Conservation (phyloP, 2,113 vertebrate species). For the Mormyrus iriodes region DNA sequence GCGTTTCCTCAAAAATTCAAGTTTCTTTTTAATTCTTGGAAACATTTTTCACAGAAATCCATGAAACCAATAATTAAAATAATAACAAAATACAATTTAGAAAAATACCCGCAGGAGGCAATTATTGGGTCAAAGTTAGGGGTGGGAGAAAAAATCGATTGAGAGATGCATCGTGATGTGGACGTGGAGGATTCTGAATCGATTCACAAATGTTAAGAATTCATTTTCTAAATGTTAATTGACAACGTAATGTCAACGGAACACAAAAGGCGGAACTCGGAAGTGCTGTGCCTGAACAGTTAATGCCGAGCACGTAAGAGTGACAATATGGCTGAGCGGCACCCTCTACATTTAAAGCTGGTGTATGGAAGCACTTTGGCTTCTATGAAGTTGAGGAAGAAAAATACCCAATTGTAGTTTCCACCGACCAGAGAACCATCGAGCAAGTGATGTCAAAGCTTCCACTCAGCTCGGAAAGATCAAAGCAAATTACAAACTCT, state of each 20-base stretch:
- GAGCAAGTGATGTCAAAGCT: not conserved
- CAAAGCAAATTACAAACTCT: not conserved
- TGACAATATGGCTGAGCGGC: too few relatives aligned
- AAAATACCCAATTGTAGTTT: not conserved
- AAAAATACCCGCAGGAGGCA: too few relatives aligned
- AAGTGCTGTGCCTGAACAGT: not conserved
- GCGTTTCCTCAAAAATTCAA: too few relatives aligned
- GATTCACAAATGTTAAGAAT: not conserved
- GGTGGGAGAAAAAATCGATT: not conserved
- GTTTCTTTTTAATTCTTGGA: too few relatives aligned
- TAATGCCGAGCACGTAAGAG: not conserved
- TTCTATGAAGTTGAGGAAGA: not conserved
- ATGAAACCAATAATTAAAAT: too few relatives aligned
- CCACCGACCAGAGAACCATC: too few relatives aligned
- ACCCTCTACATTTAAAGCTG: not conserved
- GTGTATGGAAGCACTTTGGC: too few relatives aligned
- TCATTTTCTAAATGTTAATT: not conserved
- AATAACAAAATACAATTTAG: too few relatives aligned
- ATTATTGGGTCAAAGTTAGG: too few relatives aligned
- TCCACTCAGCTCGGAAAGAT: not conserved
- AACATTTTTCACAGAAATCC: too few relatives aligned
- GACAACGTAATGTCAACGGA: not conserved
- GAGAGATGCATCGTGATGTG: not conserved
- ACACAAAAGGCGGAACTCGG: too few relatives aligned
- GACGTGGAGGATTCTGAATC: not conserved